These are phyloP conservation scores for Sigmodon hispidus DNA, from an alignment of 2,113 vertebrate species.

Conservation along the genomic window DNA sequence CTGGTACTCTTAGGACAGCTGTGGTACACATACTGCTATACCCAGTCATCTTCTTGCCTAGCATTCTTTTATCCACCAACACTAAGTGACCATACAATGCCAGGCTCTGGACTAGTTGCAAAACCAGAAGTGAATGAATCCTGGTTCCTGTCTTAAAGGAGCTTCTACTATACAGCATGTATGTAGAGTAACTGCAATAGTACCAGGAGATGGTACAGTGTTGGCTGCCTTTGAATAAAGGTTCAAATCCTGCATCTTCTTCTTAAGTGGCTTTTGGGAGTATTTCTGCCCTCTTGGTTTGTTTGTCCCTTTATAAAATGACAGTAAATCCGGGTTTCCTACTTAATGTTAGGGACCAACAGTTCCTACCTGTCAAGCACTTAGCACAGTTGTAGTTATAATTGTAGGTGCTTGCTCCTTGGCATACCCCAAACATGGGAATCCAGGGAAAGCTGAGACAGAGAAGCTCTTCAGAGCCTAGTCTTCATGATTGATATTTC, in stretches of 20 bases:
- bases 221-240: neutral
- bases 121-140: neutral
- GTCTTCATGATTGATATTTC: conserved; percentile 25
- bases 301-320: conserved; percentile 26
- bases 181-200: neutral
- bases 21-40: neutral
- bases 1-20: neutral
- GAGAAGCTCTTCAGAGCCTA: neutral
- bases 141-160: neutral
- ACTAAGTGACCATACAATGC: neutral
- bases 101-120: conserved; percentile 15
- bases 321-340: neutral
- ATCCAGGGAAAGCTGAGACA: neutral
- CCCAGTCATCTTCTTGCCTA: neutral
- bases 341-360: neutral
- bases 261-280: neutral
- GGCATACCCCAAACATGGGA: neutral
- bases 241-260: conserved; percentile 30
- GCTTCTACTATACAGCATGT: neutral
- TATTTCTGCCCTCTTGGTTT: conserved; percentile 28
- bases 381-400: neutral
- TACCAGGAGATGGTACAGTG: neutral
- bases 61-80: neutral
- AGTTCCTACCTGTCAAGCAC: neutral
- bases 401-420: neutral